Percentiles rank a stretch among this genome's conserved stretches.
Evolutionary conservation across 2,888 invertebrate species (phyloP).

Genomic region (Melanargia galathea): DNA sequence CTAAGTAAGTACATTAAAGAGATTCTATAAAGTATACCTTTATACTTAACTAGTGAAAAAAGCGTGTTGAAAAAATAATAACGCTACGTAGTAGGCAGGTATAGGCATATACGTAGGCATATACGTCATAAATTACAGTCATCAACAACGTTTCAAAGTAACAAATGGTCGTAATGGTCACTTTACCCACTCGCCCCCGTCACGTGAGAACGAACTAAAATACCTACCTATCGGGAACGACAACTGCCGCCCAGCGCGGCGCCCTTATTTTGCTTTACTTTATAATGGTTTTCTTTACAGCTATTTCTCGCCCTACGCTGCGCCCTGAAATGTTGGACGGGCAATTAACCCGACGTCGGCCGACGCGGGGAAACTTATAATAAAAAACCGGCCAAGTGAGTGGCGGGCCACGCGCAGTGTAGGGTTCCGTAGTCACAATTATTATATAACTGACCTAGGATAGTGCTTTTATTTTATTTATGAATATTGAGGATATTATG

Average conservation of each 20-base stretch:
- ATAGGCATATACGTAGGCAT: too few species aligned
- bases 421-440: too few species aligned
- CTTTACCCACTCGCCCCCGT: conserved; percentile 15
- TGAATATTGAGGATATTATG: too few species aligned
- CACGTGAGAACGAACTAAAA: conserved; percentile 19
- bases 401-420: too few species aligned
- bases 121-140: too few species aligned
- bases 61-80: not conserved
- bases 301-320: conserved; percentile 29
- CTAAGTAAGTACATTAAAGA: too few species aligned
- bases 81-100: not conserved
- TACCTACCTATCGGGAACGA: conserved; percentile 19
- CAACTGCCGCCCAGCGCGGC: conserved; percentile 16
- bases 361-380: conserved; percentile 15
- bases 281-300: conserved; percentile 34
- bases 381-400: too few species aligned
- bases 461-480: too few species aligned
- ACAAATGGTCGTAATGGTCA: conserved; percentile 23
- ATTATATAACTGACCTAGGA: too few species aligned
- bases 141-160: conserved; percentile 6
- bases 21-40: too few species aligned
- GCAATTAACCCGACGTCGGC: conserved; percentile 35
- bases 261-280: conserved; percentile 16
- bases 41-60: not conserved
- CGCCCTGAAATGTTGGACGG: conserved; percentile 40